These are phyloP conservation scores for Apus apus DNA, from an alignment of 2,113 vertebrate genomes.

Conservation along the genomic window DNA sequence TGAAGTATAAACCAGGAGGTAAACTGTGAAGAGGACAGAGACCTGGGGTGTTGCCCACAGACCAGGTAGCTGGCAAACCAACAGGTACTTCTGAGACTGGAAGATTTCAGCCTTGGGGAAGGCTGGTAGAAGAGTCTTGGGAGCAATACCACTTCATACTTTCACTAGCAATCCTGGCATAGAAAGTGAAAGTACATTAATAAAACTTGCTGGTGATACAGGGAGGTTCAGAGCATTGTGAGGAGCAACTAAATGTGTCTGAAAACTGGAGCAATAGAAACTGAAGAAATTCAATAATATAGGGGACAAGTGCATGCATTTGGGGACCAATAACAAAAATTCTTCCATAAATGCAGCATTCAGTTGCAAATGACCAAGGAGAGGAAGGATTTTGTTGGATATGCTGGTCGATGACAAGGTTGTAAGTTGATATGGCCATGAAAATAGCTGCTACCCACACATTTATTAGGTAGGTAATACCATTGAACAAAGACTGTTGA, in stretches of 20 bases:
- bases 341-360: neutral
- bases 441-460: neutral
- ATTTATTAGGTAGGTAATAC: neutral
- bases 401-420: neutral
- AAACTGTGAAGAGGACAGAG: neutral
- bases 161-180: neutral
- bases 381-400: neutral
- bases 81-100: neutral
- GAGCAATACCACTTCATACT: neutral
- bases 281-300: neutral
- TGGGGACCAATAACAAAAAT: neutral
- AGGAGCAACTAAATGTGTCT: neutral
- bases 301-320: neutral
- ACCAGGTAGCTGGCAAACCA: neutral
- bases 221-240: neutral
- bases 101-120: neutral
- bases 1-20: neutral
- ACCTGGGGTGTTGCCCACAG: neutral
- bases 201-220: neutral
- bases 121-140: neutral
- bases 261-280: neutral
- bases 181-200: neutral
- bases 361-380: neutral
- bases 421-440: neutral
- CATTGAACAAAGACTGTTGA: neutral